Evolutionary conservation across 2,888 invertebrate genomes (phyloP).

Genomic region (Petrolisthes manimaculis): DNA sequence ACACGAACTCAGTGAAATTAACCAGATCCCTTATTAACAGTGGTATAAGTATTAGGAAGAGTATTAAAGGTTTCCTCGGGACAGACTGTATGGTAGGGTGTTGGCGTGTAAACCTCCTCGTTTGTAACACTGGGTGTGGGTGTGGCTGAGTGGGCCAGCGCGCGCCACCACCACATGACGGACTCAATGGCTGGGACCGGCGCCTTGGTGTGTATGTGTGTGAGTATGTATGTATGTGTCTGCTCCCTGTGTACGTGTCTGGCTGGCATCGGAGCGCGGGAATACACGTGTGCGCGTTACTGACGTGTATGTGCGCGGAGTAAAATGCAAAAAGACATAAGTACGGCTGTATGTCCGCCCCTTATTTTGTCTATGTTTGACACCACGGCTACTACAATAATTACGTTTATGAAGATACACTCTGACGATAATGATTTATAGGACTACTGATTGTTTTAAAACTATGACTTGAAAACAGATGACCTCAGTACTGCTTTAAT

Average conservation of each 20-base stretch:
- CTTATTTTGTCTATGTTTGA: too few relatives aligned
- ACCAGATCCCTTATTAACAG: background rate
- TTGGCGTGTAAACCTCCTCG: background rate
- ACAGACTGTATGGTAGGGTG: background rate
- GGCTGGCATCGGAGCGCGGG: background rate
- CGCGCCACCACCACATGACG: background rate
- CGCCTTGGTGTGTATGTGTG: background rate
- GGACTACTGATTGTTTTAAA: too few relatives aligned
- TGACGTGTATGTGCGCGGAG: background rate
- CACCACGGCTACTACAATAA: too few relatives aligned
- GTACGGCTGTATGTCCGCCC: background rate
- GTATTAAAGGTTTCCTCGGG: background rate
- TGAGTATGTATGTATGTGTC: background rate
- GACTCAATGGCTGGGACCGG: slow-evolving; percentile 1
- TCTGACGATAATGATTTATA: too few relatives aligned
- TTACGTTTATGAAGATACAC: too few relatives aligned
- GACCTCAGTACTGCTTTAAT: background rate
- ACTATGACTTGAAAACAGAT: too few relatives aligned
- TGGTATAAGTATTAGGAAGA: too few relatives aligned
- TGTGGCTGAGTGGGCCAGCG: background rate
- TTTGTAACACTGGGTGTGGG: background rate
- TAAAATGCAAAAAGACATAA: background rate
- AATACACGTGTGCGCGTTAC: background rate
- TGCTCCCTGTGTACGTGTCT: background rate
- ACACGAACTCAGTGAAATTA: too few relatives aligned